These are phyloP conservation scores for Amblyornis subalaris DNA, from an alignment of 2,113 vertebrate genomes.

Conservation along the genomic window DNA sequence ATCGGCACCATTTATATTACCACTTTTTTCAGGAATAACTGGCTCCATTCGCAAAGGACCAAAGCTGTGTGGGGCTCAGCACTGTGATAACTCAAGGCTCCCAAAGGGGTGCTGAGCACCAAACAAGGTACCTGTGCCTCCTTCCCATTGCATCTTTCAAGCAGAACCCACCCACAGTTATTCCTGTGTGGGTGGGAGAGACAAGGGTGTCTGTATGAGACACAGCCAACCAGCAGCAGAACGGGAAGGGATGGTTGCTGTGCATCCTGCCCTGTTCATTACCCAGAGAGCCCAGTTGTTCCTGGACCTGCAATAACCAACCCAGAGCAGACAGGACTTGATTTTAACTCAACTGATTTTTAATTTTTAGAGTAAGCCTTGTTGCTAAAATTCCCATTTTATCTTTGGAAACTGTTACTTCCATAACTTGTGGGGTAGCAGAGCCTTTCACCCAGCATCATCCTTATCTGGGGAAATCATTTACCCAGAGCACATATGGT, in stretches of 20 bases:
- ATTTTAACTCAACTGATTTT: background rate
- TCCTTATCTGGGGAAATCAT: background rate
- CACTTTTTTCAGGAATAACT: background rate
- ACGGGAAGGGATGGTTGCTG: background rate
- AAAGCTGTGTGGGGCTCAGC: background rate
- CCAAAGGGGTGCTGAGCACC: background rate
- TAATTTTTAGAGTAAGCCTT: background rate
- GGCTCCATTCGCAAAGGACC: background rate
- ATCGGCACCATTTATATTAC: background rate
- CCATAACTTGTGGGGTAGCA: background rate
- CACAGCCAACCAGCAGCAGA: background rate
- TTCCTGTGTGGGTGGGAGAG: background rate
- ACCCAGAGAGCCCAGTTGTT: conserved; percentile 72
- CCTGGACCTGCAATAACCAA: conserved; percentile 75
- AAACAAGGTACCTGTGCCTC: background rate
- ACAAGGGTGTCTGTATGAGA: background rate
- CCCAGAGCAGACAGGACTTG: conserved; percentile 64
- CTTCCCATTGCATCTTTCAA: background rate
- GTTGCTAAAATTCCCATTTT: background rate
- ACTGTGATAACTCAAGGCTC: background rate
- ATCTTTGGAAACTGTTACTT: background rate
- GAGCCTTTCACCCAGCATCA: background rate
- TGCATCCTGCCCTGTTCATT: conserved; percentile 47
- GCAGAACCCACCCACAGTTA: background rate
- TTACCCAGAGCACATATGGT: background rate